Evolutionary conservation across 2,888 invertebrate species (phyloP), one percentile per base, ranked within the genome.

Genomic region (Tetranychus truncatus): DNA sequence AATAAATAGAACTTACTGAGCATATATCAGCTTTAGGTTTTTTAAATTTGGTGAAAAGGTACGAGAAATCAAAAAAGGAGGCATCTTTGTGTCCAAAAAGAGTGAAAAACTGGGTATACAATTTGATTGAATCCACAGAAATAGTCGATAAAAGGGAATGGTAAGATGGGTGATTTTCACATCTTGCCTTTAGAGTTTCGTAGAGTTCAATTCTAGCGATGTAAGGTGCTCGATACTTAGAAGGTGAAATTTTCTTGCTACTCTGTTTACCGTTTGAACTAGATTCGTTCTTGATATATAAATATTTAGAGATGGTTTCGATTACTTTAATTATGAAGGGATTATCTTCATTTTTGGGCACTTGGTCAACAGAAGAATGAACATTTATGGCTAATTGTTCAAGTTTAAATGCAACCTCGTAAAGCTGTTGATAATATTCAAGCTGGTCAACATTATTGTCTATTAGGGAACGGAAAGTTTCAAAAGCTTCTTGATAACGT

Each of bases 51-150:
- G n/a, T 45, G 20, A 81, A 76, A 7, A 78, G 69, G 74, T 77
- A 77, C 77, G 88, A 87, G 74, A 95, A 84, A 82, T 96, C 95
- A 9, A 88, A 87, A 77, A 91, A 90, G 77, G 91, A 91, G 82
- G 92, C 92, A 0, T 89, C 88, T 81, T 92, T 92, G 80, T 90
- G 88, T 3, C 93, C 93, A 83, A 95, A 95, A 78, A 87, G 86
- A 71, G 85, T 81, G 78, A 91, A 90, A 84, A 93, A 95, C 79
- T 89, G 88, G 77, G 89, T 85, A 81, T 93, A 87, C 74, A 83
- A 76, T 73, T 81, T 80, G 55, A 80, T 76, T 45, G 81, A 79
- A 55, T 80, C 79, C 67, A 81, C 34, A 6, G 75, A 9, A 8
- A 75, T 66, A 9, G 34, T 18, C 66, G 65, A 55, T 65, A 76